Base-by-base conservation (phyloP, 2,888 invertebrate genomes). In the Resseliella maxima region DNA sequence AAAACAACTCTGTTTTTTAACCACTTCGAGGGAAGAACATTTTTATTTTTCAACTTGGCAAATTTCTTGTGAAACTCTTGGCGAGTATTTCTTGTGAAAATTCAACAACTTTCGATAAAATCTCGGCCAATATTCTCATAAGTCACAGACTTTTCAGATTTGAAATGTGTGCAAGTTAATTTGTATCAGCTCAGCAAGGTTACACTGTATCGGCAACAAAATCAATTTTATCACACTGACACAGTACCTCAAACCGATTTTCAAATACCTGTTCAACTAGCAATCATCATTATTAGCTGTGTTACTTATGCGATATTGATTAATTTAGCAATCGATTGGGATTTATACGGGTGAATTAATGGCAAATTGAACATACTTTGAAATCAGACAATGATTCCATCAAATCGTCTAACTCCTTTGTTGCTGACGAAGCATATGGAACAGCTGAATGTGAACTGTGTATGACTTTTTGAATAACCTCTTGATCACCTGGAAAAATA, bases 371-470 rank as follows among this genome's bases (percentile, higher is more conserved):
- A 88, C 92, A 91, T 92, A 96, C 98, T 96, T 98, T 98, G 90
- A 98, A 97, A 90, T 98, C 98, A 0, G 98, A 98, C 18, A 99
- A 92, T 8, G 98, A 97, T 0, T 97, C 97, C 98, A 99, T 98
- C 87, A 99, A 93, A 90, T 98, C 98, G 90, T 99, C 98, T 87
- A 99, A 93, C 90, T 99, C 98, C 91, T 95, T 95, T 35, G 98
- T 98, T 50, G 98, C 98, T 87, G 96, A 95, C 86, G 98, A 98
- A 35, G 97, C 92, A 88, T 90, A 90, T 3, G 88, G 88, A 59
- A 86, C 59, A 54, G 87, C 24, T 31, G 85, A 31, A 31, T 41
- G 8, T 36, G 86, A 38, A n/a, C 3, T 54, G 36, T 86, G 86
- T 21, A 85, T n/a, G 18, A 85, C 46, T 18, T 50, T 50, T 50